Base-by-base conservation (phyloP, 1,140 invertebrate species). In the Panonychus citri region DNA sequence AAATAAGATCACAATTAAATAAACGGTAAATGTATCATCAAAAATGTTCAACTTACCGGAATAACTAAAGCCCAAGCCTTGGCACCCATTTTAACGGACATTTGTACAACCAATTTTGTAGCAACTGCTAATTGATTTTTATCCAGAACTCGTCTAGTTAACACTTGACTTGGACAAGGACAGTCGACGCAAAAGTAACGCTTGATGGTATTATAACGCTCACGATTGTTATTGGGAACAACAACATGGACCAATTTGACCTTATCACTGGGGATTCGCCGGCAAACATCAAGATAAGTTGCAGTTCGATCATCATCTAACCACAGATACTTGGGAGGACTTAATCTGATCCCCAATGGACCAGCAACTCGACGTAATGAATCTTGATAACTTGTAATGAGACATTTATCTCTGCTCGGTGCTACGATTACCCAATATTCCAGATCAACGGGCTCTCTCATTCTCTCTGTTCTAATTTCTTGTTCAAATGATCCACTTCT, bases 151-250 rank as follows among this genome's bases (percentile, higher is more conserved):
- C 73, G 76, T 0, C 65, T 63, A 0, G 80, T 66, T 1, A 88
- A 73, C 13, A 88, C 80, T 71, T 93, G 87, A 53, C 68, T 70
- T 8, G 71, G 65, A 24, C 72, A 66, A 54, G 50, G 54, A 27
- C 56, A 60, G 30, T 91, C 85, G 0, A 85, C 73, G 55, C 76
- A 82, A 57, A 81, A 82, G 43, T 85, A 79, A 63, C 85, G 85
- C 63, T 94, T 93, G 2, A 93, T 81, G 0, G 81, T 79, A 28
- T 76, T 71, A 17, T 54, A 54, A n/a, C 53, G 28, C 65, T 90
- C 85, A 10, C 74, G 64, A 49, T 77, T 75, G 57, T 78, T 79
- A 28, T 78, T 80, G 0, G 77, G 73, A 1, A 85, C 73, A 0
- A 86, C 64, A 51, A 77, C 78, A 27, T 83, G 65, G 10, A 85